Evolutionary conservation across 1,140 invertebrate species (phyloP), one percentile per base, ranked within the genome.

Genomic region (Tribolium madens): DNA sequence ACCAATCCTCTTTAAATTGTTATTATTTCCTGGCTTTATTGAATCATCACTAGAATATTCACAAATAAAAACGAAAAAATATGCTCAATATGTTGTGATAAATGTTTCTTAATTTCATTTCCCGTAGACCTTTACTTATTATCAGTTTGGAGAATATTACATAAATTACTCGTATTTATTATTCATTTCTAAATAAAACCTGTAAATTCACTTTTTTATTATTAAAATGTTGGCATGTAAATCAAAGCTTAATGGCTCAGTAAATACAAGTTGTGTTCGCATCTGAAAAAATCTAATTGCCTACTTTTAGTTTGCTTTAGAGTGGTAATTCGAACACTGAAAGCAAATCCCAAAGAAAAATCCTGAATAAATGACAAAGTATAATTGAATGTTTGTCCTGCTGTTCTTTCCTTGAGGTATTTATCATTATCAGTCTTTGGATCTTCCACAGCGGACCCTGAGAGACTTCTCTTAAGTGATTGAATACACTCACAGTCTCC

Each of bases 401-500:
- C 48, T 72, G 70, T 76, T 71, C 68, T 76, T 76, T 72, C 48
- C 75, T 53, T 70, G 69, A 73, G 68, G 31, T 76, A 76, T 76
- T 76, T 76, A 76, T 76, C 75, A 76, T 76, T 76, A 76, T 76
- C 75, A 76, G 69, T 76, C 75, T 76, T 71, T 69, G 48, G 31
- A 71, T 76, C 69, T 76, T 60, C 57, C 57, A 60, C 33, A 76
- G 26, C 13, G 46, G 26, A 57, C 31, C 69, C 68, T n/a, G 42
- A 9, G 75, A 73, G 75, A 76, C 50, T 64, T 72, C 50, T 57
- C 69, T 76, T 73, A 76, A 76, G 52, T 76, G 75, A 76, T 76
- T 76, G 75, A 76, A 73, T 76, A 76, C 75, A 76, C 69, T 60
- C 52, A 52, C 18, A 76, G 69, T 76, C 75, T 76, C 75, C 71